Evolutionary conservation across 2,113 vertebrate species (phyloP).

Genomic region (Oreocharis arfaki): DNA sequence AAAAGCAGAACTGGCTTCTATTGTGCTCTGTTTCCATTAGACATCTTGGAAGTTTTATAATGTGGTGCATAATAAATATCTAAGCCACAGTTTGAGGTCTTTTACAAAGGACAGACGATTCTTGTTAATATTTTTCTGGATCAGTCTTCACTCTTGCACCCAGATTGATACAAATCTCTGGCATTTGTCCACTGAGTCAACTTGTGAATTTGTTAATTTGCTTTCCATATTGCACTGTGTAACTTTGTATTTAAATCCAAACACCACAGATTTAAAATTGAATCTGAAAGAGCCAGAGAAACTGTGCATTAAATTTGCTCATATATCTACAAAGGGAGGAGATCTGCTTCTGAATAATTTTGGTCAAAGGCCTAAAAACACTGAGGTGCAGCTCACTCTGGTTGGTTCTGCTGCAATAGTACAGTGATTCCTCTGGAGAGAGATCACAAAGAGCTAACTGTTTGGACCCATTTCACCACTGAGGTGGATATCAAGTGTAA

Average conservation of each 20-base stretch:
- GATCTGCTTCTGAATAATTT: not conserved
- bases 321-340: not conserved
- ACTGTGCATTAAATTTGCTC: not conserved
- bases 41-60: conserved; percentile 52
- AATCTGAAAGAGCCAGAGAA: not conserved
- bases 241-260: not conserved
- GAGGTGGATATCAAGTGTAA: conserved; percentile 33
- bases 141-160: not conserved
- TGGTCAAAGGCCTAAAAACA: not conserved
- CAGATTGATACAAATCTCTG: conserved; percentile 7
- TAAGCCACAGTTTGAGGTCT: conserved; percentile 12
- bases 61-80: conserved; percentile 32
- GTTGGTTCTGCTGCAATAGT: conserved; percentile 5
- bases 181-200: not conserved
- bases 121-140: conserved; percentile 25
- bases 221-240: not conserved
- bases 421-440: not conserved
- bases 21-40: conserved; percentile 53
- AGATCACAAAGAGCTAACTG: conserved; percentile 32
- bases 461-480: not conserved
- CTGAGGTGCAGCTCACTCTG: not conserved
- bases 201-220: conserved; percentile 48
- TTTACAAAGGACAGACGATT: not conserved
- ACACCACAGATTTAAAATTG: not conserved
- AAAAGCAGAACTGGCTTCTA: conserved; percentile 59